Percentiles rank a stretch among this genome's conserved stretches.
Conservation (phyloP, 2,797 vertebrate species). For the Hozukius guyotensis region DNA sequence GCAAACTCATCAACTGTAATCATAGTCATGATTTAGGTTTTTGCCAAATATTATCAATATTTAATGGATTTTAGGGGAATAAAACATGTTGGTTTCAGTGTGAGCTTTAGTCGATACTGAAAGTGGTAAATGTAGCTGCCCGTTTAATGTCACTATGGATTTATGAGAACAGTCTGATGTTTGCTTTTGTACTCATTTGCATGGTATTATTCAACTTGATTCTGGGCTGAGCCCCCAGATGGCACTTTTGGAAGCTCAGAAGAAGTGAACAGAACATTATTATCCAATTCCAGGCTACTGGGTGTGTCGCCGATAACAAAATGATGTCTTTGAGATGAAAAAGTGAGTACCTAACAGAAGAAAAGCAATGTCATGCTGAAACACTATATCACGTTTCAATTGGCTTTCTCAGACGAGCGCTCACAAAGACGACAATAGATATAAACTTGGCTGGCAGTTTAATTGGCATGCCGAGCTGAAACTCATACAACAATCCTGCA, state of each 20-base stretch:
- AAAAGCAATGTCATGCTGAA: neutral
- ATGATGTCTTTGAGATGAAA: neutral
- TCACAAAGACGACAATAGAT: neutral
- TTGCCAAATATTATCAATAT: neutral
- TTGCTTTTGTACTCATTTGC: neutral
- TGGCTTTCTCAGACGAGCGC: neutral
- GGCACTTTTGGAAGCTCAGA: neutral
- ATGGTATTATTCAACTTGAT: neutral
- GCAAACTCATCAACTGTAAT: neutral
- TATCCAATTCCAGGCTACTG: neutral
- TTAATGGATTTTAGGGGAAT: neutral
- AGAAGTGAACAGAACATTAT: neutral
- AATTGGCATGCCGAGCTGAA: neutral
- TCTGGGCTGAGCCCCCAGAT: neutral
- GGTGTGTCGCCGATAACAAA: neutral
- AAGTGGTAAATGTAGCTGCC: neutral
- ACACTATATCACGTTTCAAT: neutral
- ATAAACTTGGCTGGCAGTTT: neutral
- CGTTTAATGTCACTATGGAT: neutral
- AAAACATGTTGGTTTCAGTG: neutral
- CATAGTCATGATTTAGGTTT: neutral
- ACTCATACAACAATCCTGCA: neutral
- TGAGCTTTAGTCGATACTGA: neutral
- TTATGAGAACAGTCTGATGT: neutral
- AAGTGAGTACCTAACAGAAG: neutral